Conservation (phyloP, 2,797 vertebrate species). For the Eutrigla gurnardus region DNA sequence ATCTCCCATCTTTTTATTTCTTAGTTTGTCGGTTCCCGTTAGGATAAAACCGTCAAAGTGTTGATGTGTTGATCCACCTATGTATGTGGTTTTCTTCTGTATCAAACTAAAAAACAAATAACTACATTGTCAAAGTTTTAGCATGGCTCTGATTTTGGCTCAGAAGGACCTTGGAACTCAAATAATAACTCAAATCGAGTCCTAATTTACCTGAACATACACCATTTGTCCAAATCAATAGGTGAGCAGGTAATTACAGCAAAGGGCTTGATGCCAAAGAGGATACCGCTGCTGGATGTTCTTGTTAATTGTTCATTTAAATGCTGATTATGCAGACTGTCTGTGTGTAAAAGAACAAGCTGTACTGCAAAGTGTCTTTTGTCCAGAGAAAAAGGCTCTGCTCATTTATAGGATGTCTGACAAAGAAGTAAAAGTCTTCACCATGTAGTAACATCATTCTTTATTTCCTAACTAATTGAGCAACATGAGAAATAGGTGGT, state of each 20-base stretch:
- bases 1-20: background rate
- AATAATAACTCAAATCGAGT: slow-evolving; percentile 18
- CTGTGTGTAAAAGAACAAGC: slow-evolving; percentile 1
- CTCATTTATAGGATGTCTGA: background rate
- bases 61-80: background rate
- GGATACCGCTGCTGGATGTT: slow-evolving; percentile 2
- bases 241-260: slow-evolving; percentile 20
- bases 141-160: background rate
- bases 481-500: slow-evolving; percentile 4
- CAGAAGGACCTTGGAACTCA: background rate
- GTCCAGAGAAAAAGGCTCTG: background rate
- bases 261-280: background rate
- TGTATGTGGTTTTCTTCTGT: background rate
- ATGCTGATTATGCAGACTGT: background rate
- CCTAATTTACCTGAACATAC: slow-evolving; percentile 2
- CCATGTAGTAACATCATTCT: background rate
- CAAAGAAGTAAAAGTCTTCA: background rate
- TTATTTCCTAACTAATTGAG: background rate
- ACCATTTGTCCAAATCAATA: slow-evolving; percentile 29
- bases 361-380: slow-evolving; percentile 20
- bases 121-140: background rate
- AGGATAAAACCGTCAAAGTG: background rate
- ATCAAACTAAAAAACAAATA: background rate
- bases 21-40: background rate
- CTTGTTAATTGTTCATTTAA: slow-evolving; percentile 7